Evolutionary conservation across 2,888 invertebrate species (phyloP).

Genomic region (Leptinotarsa rubiginosa): DNA sequence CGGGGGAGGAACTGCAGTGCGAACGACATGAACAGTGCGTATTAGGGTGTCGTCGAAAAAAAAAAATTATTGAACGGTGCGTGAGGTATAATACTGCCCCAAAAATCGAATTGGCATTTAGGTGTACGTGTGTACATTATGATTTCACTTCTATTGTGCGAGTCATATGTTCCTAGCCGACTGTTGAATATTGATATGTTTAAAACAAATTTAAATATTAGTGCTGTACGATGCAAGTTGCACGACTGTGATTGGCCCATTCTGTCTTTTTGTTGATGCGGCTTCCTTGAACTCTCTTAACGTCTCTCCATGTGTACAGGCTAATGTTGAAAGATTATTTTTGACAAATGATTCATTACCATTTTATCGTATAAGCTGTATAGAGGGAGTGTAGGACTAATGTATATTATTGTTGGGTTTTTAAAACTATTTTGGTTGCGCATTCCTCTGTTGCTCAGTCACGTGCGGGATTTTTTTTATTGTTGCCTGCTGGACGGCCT

Average conservation of each 20-base stretch:
- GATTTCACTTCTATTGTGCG: constrained; percentile 58
- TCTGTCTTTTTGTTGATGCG: constrained; percentile 51
- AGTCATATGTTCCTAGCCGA: constrained; percentile 64
- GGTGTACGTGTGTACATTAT: constrained; percentile 58
- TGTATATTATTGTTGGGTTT: constrained; percentile 65
- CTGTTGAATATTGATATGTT: constrained; percentile 61
- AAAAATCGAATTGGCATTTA: constrained; percentile 50
- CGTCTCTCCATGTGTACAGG: constrained; percentile 63
- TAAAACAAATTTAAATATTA: constrained; percentile 50
- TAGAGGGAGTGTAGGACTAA: constrained; percentile 64
- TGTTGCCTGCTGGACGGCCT: constrained; percentile 5
- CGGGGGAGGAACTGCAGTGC: constrained; percentile 12
- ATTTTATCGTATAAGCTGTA: constrained; percentile 64
- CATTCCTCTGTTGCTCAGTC: constrained; percentile 61
- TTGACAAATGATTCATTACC: constrained; percentile 65
- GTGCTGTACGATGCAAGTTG: constrained; percentile 58
- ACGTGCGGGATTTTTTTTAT: constrained; percentile 21
- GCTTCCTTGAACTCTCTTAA: constrained; percentile 49
- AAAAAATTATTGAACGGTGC: constrained; percentile 36
- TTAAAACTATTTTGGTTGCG: constrained; percentile 28
- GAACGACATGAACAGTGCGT: constrained; percentile 31
- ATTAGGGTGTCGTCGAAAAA: constrained; percentile 25
- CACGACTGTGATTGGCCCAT: constrained; percentile 64
- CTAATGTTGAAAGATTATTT: constrained; percentile 65
- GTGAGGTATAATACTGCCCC: constrained; percentile 48